A percentile compares a stretch with the other conserved stretches of the same genome.
Conservation (phyloP, 2,888 invertebrate genomes). For the Acrocyrtus sp. region DNA sequence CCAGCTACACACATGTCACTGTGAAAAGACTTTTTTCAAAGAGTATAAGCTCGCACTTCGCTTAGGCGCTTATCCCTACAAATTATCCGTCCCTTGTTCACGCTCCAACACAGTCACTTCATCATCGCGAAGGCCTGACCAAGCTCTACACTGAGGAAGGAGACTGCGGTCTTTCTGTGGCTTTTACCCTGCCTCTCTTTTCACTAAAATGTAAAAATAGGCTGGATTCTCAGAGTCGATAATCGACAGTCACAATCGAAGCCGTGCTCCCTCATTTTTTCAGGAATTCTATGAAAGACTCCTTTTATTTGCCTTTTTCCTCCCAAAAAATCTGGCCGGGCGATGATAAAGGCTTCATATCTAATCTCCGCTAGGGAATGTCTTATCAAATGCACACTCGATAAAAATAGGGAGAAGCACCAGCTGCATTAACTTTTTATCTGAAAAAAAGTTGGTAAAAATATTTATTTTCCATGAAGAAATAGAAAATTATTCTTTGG, state of each 20-base stretch:
- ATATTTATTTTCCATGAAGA: not conserved
- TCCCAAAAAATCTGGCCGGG: not conserved
- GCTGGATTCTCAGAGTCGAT: no score
- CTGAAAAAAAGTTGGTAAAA: not conserved
- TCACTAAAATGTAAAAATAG: no score
- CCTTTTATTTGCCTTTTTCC: not conserved
- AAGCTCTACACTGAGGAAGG: no score
- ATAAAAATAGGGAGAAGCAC: not conserved
- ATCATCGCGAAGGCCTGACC: slow-evolving; percentile 53
- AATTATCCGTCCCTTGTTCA: slow-evolving; percentile 41
- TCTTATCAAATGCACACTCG: no score
- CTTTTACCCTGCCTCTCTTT: slow-evolving; percentile 17
- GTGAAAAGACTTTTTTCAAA: not conserved
- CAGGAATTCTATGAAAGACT: slow-evolving; percentile 21
- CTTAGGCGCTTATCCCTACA: slow-evolving; percentile 16
- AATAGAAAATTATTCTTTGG: no score
- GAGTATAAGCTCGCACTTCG: not conserved
- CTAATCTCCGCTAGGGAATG: no score
- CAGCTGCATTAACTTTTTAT: not conserved
- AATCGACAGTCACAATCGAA: slow-evolving; percentile 8
- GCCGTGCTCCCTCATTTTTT: not conserved
- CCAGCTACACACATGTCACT: slow-evolving; percentile 27
- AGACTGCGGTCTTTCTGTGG: slow-evolving; percentile 35
- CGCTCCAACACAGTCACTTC: slow-evolving; percentile 39
- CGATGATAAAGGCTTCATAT: not conserved